Evolutionary conservation across 1,140 invertebrate species (phyloP), one percentile per base, ranked within the genome.

Genomic region (Pseudomyrmex flavicornis): DNA sequence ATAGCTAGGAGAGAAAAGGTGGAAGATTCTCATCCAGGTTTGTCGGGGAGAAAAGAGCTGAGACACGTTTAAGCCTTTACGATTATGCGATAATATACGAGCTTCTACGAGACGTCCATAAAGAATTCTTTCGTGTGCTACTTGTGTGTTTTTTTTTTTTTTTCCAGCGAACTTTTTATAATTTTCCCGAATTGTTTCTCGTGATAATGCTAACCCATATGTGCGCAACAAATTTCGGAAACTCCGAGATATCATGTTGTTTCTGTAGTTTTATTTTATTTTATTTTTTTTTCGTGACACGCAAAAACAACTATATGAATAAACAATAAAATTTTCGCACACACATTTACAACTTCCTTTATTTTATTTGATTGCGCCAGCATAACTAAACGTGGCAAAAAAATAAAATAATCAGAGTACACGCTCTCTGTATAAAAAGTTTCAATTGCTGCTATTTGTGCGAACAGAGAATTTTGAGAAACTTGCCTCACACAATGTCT

Each of bases 21-120:
- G 26, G 69, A 58, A 44, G 52, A 62, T 65, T 76, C 70, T 50
- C 26, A 61, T 10, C 35, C 52, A 46, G 48, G 65, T 72, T 52
- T 54, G 56, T 12, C 12, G 9, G 22, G 46, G 22, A 75, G 54
- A 62, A 84, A 76, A 56, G 50, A 82, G n/a, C 63, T 63, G 58
- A 70, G 58, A 70, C 82, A 73, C 76, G 74, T 83, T 75, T 85
- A 86, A 87, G 83, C 80, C 85, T 85, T 88, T 84, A 85, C 76
- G 83, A 88, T 88, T 85, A 85, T 88, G 85, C 85, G 85, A 84
- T 87, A 87, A 86, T 82, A 85, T 77, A 79, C 68, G 79, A 74
- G 79, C 68, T 58, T 79, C 59, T 58, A 65, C 65, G 80, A 54
- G 76, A 72, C 61, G 8, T 48, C 46, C 48, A 75, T 80, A 83